Conservation (phyloP, 2,797 vertebrate genomes). For the Novumbra hubbsi region DNA sequence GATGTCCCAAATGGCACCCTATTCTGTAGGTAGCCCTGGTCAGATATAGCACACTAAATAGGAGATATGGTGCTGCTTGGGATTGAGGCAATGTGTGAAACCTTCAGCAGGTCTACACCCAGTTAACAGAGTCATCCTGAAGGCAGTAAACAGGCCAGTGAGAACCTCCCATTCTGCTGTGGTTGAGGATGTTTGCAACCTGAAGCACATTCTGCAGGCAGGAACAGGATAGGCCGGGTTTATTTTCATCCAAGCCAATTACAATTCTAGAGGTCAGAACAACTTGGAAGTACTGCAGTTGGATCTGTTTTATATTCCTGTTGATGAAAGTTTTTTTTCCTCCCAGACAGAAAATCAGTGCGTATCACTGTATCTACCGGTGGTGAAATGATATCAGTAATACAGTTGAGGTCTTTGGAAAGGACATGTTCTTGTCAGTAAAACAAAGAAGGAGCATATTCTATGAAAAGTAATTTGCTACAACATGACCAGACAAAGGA, state of each 20-base stretch:
- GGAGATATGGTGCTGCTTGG: background rate
- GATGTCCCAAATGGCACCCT: background rate
- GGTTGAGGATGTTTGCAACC: conserved; percentile 24
- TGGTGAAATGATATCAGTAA: background rate
- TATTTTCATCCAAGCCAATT: background rate
- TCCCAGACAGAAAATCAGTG: background rate
- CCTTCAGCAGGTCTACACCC: conserved; percentile 58
- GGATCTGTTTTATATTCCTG: background rate
- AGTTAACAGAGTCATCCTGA: conserved; percentile 51
- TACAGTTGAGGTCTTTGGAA: background rate
- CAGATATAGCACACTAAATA: background rate
- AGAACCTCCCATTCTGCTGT: conserved; percentile 36
- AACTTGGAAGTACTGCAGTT: background rate
- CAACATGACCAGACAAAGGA: background rate
- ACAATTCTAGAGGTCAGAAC: background rate
- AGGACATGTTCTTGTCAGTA: background rate
- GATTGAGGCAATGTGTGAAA: background rate
- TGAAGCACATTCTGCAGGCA: conserved; percentile 32
- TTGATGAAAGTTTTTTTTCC: background rate
- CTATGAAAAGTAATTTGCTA: background rate
- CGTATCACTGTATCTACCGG: background rate
- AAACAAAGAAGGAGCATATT: background rate
- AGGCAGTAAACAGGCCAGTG: conserved; percentile 61
- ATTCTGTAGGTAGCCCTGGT: background rate
- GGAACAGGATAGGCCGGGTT: background rate